A percentile compares a stretch with the other conserved stretches of the same genome.
These are phyloP conservation scores for Drosophila funebris DNA, from an alignment of 1,140 invertebrate species.

Conservation along the genomic window DNA sequence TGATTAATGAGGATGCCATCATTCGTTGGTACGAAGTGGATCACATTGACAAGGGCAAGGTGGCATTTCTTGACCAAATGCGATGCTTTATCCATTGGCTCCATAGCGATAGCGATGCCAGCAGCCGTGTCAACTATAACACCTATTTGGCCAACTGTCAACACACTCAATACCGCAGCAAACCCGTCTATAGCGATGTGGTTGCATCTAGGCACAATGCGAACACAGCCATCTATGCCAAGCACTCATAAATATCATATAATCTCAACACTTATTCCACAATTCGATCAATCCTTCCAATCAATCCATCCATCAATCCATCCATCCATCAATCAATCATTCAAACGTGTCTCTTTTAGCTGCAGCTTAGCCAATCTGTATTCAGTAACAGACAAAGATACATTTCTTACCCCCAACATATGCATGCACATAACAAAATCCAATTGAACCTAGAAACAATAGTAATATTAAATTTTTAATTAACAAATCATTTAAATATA, in stretches of 20 bases:
- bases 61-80: conserved; percentile 27
- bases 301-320: not conserved
- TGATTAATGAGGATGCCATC: conserved; percentile 33
- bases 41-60: conserved; percentile 29
- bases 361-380: not conserved
- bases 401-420: not conserved
- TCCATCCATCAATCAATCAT: too few species aligned
- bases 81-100: conserved; percentile 18
- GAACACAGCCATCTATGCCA: not conserved
- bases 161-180: not conserved
- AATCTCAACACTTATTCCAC: not conserved
- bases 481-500: too few species aligned
- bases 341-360: too few species aligned
- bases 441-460: too few species aligned
- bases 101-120: conserved; percentile 8
- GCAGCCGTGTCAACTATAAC: conserved; percentile 4
- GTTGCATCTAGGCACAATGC: not conserved
- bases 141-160: conserved; percentile 2
- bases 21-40: conserved; percentile 27
- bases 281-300: not conserved
- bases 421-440: too few species aligned
- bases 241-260: not conserved
- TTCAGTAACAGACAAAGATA: not conserved
- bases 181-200: conserved; percentile 21
- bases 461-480: too few species aligned